Evolutionary conservation across 2,888 invertebrate species (phyloP).

Genomic region (Clusia tigrina): DNA sequence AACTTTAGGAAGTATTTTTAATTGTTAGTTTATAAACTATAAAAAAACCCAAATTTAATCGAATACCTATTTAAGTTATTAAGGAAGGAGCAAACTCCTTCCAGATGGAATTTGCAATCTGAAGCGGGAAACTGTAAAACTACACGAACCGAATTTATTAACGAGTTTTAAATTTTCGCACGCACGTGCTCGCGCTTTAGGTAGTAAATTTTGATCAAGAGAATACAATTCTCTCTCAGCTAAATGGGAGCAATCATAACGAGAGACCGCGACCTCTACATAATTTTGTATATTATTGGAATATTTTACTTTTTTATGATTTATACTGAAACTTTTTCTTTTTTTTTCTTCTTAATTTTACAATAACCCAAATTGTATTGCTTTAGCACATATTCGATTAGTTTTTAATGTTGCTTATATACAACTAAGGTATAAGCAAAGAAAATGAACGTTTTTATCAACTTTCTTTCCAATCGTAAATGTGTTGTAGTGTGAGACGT

Average conservation of each 20-base stretch:
- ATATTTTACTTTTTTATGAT: neutral
- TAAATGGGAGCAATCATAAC: too few species aligned
- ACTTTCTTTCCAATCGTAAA: neutral
- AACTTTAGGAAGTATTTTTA: conserved; percentile 41
- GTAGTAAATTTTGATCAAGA: too few species aligned
- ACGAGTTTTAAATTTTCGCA: conserved; percentile 18
- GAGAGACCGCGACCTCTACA: neutral
- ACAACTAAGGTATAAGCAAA: neutral
- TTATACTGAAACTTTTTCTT: neutral
- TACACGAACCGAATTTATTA: too few species aligned
- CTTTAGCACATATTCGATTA: conserved; percentile 20
- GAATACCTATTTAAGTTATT: too few species aligned
- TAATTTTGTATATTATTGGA: neutral
- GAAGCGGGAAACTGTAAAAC: too few species aligned
- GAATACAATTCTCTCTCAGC: too few species aligned
- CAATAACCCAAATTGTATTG: neutral
- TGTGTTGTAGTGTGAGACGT: neutral
- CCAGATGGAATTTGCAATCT: too few species aligned
- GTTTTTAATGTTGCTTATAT: neutral
- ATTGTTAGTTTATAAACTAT: conserved; percentile 29
- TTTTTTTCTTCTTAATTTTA: neutral
- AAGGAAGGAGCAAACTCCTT: too few species aligned
- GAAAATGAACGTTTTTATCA: neutral
- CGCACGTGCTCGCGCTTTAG: conserved; percentile 27
- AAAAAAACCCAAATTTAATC: conserved; percentile 9